These are phyloP conservation scores for Selenia dentaria DNA, from an alignment of 2,888 invertebrate species.

Conservation along the genomic window DNA sequence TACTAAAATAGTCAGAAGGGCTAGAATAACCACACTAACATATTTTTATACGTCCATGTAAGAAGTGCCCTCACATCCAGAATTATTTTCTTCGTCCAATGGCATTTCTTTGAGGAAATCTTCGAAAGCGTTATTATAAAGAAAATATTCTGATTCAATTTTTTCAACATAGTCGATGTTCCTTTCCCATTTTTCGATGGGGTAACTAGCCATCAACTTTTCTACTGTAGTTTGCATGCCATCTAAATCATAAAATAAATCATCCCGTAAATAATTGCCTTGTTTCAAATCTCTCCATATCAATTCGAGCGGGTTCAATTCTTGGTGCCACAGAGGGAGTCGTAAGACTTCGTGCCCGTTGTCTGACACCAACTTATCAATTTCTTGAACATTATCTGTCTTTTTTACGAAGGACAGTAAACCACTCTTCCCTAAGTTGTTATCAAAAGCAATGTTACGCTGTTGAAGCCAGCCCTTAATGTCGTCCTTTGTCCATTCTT, in stretches of 20 bases:
- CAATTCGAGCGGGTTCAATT: slow-evolving; percentile 5
- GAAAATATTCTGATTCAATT: slow-evolving; percentile 8
- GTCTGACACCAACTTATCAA: not conserved
- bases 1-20: no score
- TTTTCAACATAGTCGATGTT: slow-evolving; percentile 2
- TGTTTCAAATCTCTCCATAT: slow-evolving; percentile 8
- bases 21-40: no score
- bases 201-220: not conserved
- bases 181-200: slow-evolving; percentile 1
- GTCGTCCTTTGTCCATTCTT: not conserved
- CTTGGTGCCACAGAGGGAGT: slow-evolving; percentile 4
- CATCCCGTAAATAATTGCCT: not conserved
- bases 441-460: not conserved
- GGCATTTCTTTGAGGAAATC: not conserved
- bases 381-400: not conserved
- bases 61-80: no score
- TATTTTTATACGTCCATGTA: no score
- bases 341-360: slow-evolving; percentile 2
- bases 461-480: not conserved
- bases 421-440: not conserved
- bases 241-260: not conserved
- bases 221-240: not conserved
- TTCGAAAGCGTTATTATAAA: not conserved
- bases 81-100: not conserved
- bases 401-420: not conserved